A percentile compares a stretch with the other conserved stretches of the same genome.
Conservation (phyloP, 2,888 invertebrate species). For the Phania funesta region DNA sequence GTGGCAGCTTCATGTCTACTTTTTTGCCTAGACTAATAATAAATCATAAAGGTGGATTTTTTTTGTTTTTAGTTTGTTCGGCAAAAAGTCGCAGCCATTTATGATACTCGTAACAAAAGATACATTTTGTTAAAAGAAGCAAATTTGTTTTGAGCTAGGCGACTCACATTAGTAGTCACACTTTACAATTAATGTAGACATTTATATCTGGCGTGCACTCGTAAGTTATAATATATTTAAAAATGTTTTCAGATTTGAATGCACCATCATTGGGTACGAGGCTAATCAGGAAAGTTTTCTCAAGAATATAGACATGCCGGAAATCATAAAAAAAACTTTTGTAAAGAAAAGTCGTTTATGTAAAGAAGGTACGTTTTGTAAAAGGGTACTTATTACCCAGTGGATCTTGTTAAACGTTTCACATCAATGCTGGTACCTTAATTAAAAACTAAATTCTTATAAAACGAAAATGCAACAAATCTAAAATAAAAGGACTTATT, state of each 20-base stretch:
- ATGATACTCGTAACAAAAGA: not conserved
- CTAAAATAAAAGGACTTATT: too few relatives aligned
- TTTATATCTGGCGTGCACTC: not conserved
- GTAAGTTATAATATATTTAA: not conserved
- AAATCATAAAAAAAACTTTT: too few relatives aligned
- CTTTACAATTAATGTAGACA: constrained; percentile 4
- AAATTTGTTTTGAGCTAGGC: not conserved
- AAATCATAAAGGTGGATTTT: constrained; percentile 19
- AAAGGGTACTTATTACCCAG: too few relatives aligned
- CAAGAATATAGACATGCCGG: not conserved
- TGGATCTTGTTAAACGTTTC: too few relatives aligned
- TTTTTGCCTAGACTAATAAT: not conserved
- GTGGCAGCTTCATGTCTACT: constrained; percentile 39
- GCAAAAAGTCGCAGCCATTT: not conserved
- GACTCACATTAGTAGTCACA: not conserved
- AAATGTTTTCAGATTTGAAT: not conserved
- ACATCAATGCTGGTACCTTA: too few relatives aligned
- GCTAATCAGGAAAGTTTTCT: not conserved
- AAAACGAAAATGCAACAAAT: too few relatives aligned
- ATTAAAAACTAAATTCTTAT: too few relatives aligned
- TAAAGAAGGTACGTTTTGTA: too few relatives aligned
- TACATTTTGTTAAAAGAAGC: not conserved
- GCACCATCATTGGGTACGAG: not conserved
- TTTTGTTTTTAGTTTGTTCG: not conserved
- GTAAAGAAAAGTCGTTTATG: too few relatives aligned